Conservation (phyloP, 2,797 vertebrate species). For the Lagorchestes hirsutus region DNA sequence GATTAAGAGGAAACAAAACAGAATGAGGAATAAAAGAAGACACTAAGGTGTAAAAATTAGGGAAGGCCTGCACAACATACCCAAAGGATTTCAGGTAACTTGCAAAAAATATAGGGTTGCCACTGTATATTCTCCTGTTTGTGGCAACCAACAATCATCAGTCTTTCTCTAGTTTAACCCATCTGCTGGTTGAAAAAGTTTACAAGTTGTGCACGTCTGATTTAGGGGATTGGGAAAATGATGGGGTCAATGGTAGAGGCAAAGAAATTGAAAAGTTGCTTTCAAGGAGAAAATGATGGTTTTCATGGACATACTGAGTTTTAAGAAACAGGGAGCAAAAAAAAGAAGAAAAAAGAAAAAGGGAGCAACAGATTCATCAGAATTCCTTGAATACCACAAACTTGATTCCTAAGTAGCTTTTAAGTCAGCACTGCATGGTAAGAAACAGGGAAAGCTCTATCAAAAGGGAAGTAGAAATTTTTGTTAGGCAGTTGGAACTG, state of each 20-base stretch:
- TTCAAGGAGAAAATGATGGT: background rate
- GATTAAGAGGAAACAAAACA: background rate
- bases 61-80: no score
- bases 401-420: background rate
- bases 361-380: background rate
- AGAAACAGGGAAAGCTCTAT: background rate
- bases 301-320: background rate
- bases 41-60: background rate
- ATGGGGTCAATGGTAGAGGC: background rate
- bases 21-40: background rate
- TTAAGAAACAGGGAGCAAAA: background rate
- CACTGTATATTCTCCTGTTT: no score
- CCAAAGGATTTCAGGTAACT: no score
- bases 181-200: no score
- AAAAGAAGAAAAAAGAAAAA: no score
- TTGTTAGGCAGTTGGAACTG: background rate
- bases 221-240: background rate
- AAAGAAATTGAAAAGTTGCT: background rate
- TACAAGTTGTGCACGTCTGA: background rate
- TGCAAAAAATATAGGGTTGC: no score
- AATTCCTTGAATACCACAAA: background rate
- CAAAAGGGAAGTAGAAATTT: background rate
- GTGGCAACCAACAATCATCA: no score
- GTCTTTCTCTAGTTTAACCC: no score
- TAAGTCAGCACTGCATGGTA: background rate